A percentile compares a stretch with the other conserved stretches of the same genome.
These are phyloP conservation scores for Pandemis cinnamomeana DNA, from an alignment of 2,888 invertebrate species.

Conservation along the genomic window DNA sequence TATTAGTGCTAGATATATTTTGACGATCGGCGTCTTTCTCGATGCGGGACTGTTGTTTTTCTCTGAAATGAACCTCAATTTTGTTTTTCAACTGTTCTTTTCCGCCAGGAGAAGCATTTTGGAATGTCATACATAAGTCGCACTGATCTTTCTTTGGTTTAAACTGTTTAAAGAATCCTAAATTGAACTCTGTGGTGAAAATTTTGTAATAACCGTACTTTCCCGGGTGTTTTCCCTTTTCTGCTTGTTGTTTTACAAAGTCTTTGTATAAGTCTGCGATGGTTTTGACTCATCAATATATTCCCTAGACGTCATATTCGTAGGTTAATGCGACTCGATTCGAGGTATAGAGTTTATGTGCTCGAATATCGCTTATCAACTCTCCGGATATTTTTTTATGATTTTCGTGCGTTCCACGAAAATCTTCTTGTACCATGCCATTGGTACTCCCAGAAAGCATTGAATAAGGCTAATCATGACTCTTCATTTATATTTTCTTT, in stretches of 20 bases:
- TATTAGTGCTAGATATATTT: slow-evolving; percentile 43
- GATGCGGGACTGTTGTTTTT: slow-evolving; percentile 45
- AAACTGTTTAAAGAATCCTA: slow-evolving; percentile 28
- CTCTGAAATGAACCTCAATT: slow-evolving; percentile 45
- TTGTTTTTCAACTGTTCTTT: slow-evolving; percentile 43
- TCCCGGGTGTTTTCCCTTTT: slow-evolving; percentile 23
- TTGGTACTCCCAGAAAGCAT: not conserved
- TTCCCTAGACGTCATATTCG: slow-evolving; percentile 39
- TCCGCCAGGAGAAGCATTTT: slow-evolving; percentile 22
- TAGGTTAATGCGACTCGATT: slow-evolving; percentile 43
- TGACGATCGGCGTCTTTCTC: slow-evolving; percentile 46
- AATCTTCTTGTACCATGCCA: slow-evolving; percentile 36
- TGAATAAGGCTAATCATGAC: too few species aligned
- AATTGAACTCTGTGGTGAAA: slow-evolving; percentile 42
- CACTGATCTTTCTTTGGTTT: slow-evolving; percentile 48
- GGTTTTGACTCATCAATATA: slow-evolving; percentile 42
- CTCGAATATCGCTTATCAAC: slow-evolving; percentile 40
- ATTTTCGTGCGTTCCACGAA: slow-evolving; percentile 39
- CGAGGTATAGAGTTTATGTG: slow-evolving; percentile 42
- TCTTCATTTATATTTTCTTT: too few species aligned
- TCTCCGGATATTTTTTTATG: slow-evolving; percentile 33
- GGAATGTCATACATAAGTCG: slow-evolving; percentile 45
- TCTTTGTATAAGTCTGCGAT: slow-evolving; percentile 43
- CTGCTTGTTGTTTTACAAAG: slow-evolving; percentile 42
- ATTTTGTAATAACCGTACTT: slow-evolving; percentile 43